phyloP scores from a whole-genome alignment of 1,140 invertebrate species.

The Drosophila varians region DNA sequence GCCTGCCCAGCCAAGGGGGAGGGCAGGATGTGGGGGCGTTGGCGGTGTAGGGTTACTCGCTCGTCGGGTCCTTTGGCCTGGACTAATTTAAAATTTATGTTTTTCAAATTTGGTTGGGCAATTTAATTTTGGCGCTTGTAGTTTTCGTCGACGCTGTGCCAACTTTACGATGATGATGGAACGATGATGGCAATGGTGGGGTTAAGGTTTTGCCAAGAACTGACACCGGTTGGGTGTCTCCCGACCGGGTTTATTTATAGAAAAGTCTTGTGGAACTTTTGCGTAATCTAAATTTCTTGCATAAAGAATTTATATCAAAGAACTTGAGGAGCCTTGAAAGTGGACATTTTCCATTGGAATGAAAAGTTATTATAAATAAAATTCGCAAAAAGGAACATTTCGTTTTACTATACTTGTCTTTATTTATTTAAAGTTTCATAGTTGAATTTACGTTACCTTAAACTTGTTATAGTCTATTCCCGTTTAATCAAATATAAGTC shows the following conservation, averaged over 20 bases:
- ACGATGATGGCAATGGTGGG: conserved; percentile 8
- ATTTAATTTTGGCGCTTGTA: conserved; percentile 49
- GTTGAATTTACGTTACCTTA: neutral
- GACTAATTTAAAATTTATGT: conserved; percentile 74
- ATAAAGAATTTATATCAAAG: conserved; percentile 41
- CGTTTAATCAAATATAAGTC: neutral
- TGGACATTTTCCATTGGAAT: neutral
- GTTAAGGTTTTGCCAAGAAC: neutral
- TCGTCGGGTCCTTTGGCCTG: conserved; percentile 29
- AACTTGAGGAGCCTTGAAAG: neutral
- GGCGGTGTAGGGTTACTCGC: conserved; percentile 8
- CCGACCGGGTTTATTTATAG: conserved; percentile 21
- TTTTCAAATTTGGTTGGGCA: conserved; percentile 54
- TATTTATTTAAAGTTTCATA: neutral
- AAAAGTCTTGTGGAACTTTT: conserved; percentile 31
- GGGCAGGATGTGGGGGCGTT: neutral
- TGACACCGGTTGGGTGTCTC: neutral
- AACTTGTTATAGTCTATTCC: neutral
- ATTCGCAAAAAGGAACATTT: neutral
- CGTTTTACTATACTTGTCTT: neutral
- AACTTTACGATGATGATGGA: conserved; percentile 44
- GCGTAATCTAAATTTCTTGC: conserved; percentile 42
- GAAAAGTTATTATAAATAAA: neutral
- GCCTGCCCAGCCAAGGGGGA: neutral
- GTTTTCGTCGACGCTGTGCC: conserved; percentile 28